Percentiles rank a stretch among this genome's conserved stretches.
phyloP scores from a whole-genome alignment of 2,888 invertebrate species.

The Philhelius pedissequus region DNA sequence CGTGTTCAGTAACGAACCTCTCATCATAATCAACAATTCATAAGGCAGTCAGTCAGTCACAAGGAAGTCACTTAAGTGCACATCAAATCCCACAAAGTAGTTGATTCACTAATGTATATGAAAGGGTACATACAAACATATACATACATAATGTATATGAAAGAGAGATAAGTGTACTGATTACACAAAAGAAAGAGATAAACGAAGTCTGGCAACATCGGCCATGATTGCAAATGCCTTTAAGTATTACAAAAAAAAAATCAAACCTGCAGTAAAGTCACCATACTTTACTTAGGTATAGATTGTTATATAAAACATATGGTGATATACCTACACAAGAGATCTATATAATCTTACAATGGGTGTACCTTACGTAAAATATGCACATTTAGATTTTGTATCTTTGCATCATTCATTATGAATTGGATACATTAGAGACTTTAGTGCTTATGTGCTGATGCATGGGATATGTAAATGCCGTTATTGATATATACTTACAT shows the following conservation, averaged over 20 bases:
- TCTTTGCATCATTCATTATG: slow-evolving; percentile 48
- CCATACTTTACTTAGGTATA: no score
- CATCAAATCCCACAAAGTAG: slow-evolving; percentile 60
- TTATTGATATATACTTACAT: slow-evolving; percentile 43
- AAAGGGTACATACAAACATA: not conserved
- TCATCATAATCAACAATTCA: slow-evolving; percentile 60
- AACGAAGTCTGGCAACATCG: slow-evolving; percentile 36
- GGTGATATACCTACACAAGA: not conserved
- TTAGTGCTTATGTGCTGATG: slow-evolving; percentile 10
- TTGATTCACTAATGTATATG: slow-evolving; percentile 12
- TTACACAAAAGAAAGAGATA: slow-evolving; percentile 10
- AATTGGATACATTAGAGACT: slow-evolving; percentile 13
- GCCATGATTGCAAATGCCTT: slow-evolving; percentile 17
- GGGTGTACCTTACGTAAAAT: slow-evolving; percentile 35
- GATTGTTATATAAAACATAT: not conserved
- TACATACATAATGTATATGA: not conserved
- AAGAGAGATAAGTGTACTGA: slow-evolving; percentile 27
- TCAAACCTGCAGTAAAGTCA: not conserved
- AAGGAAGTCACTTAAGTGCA: slow-evolving; percentile 63
- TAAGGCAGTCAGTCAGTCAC: slow-evolving; percentile 63
- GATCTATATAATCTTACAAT: slow-evolving; percentile 1
- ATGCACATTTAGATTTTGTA: slow-evolving; percentile 28
- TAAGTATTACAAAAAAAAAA: not conserved
- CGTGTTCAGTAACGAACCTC: slow-evolving; percentile 22
- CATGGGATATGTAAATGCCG: slow-evolving; percentile 36